phyloP scores from a whole-genome alignment of 2,113 vertebrate species.

The Corythaeola cristata region DNA sequence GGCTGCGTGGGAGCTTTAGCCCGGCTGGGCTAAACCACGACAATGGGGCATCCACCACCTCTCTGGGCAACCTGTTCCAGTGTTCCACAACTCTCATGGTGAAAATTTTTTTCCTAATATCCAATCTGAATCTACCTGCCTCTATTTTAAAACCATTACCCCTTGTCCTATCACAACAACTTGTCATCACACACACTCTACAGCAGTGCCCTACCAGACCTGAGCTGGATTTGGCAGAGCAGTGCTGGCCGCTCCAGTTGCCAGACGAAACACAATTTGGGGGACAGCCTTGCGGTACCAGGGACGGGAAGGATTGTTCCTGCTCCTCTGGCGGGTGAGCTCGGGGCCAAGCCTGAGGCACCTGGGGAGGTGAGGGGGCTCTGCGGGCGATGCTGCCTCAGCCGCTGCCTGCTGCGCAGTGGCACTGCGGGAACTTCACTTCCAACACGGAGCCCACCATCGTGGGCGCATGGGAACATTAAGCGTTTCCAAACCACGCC shows the following conservation, averaged over 20 bases:
- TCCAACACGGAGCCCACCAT: neutral
- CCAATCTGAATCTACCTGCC: no score
- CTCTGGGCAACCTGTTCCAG: no score
- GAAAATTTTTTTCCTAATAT: no score
- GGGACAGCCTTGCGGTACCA: neutral
- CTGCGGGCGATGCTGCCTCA: neutral
- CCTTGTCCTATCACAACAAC: no score
- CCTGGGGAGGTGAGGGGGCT: neutral
- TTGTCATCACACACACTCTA: neutral
- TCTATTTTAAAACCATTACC: no score
- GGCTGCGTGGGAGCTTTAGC: no score
- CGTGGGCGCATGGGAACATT: rapidly evolving
- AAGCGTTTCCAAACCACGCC: neutral
- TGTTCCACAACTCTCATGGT: no score
- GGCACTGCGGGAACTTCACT: rapidly evolving
- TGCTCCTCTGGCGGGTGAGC: neutral
- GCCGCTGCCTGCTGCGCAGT: rapidly evolving
- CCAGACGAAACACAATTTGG: neutral
- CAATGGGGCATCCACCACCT: no score
- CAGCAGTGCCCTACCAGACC: no score
- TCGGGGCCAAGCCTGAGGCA: neutral
- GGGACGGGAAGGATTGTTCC: neutral
- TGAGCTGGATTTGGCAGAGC: neutral
- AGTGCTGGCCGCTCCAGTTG: neutral
- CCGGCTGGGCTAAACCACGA: no score